A percentile compares a stretch with the other conserved stretches of the same genome.
Evolutionary conservation across 2,888 invertebrate species (phyloP).

Genomic region (Drosophila mayaguana): DNA sequence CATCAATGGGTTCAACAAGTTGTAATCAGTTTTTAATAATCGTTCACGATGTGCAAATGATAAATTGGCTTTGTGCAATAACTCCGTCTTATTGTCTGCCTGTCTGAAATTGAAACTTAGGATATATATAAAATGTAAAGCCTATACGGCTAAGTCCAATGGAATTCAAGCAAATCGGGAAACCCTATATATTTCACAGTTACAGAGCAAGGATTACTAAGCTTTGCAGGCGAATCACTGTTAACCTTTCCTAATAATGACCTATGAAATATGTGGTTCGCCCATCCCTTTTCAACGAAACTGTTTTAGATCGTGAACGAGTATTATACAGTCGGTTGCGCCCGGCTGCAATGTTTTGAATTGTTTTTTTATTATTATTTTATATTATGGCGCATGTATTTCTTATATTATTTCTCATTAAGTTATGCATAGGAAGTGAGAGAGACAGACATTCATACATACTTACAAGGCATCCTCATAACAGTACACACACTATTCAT

Average conservation of each 20-base stretch:
- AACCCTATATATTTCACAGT: background rate
- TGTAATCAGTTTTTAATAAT: conserved; percentile 26
- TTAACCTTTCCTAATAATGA: background rate
- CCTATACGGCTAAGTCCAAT: background rate
- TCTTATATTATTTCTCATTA: conserved; percentile 38
- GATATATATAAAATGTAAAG: background rate
- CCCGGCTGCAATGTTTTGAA: conserved; percentile 1
- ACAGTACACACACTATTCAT: conserved; percentile 53
- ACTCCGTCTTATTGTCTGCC: background rate
- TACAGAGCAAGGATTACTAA: background rate
- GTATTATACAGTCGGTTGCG: conserved; percentile 6
- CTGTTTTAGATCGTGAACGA: background rate
- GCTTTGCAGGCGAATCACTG: background rate
- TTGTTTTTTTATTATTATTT: conserved; percentile 2
- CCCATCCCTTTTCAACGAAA: background rate
- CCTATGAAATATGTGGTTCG: background rate
- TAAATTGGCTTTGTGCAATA: background rate
- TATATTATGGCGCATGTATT: conserved; percentile 28
- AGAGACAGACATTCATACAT: conserved; percentile 43
- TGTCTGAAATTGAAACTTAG: background rate
- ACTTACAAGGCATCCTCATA: conserved; percentile 53
- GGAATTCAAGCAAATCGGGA: background rate
- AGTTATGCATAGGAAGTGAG: conserved; percentile 30
- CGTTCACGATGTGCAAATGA: conserved; percentile 1
- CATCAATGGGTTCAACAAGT: conserved; percentile 30